Conservation (phyloP, 2,888 invertebrate species). For the Calameuta filiformis region DNA sequence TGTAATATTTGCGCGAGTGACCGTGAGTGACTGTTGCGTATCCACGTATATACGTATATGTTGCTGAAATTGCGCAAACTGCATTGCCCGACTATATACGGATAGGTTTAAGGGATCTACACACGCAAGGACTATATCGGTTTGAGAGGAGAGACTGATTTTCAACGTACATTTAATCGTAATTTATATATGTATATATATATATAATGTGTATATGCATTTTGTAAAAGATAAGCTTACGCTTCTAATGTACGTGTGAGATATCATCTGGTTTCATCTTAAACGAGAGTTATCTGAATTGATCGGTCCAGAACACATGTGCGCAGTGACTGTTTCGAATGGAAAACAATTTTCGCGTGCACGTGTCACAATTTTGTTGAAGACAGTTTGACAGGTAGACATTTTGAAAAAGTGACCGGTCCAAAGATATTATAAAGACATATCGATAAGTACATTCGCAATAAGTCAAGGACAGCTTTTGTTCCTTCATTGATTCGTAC, state of each 20-base stretch:
- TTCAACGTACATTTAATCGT: neutral
- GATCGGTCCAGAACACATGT: slow-evolving; percentile 37
- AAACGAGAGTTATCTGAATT: slow-evolving; percentile 22
- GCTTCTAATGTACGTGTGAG: neutral
- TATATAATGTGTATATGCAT: neutral
- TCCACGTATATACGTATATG: neutral
- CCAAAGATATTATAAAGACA: neutral
- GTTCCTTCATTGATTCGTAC: neutral
- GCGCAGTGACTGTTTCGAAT: neutral
- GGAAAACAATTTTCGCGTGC: neutral
- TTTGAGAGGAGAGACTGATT: neutral
- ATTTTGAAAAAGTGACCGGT: neutral
- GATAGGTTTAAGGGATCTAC: neutral
- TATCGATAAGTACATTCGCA: neutral
- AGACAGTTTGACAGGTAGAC: neutral
- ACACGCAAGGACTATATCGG: neutral
- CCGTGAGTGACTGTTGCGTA: neutral
- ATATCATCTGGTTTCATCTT: slow-evolving; percentile 5
- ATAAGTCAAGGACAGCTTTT: neutral
- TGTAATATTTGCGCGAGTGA: neutral
- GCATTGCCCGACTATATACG: neutral
- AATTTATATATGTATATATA: neutral
- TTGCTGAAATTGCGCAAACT: neutral
- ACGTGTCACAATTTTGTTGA: neutral
- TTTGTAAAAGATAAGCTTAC: neutral